Evolutionary conservation across 1,140 invertebrate species (phyloP).

Genomic region (Protaetia brevitarsis): DNA sequence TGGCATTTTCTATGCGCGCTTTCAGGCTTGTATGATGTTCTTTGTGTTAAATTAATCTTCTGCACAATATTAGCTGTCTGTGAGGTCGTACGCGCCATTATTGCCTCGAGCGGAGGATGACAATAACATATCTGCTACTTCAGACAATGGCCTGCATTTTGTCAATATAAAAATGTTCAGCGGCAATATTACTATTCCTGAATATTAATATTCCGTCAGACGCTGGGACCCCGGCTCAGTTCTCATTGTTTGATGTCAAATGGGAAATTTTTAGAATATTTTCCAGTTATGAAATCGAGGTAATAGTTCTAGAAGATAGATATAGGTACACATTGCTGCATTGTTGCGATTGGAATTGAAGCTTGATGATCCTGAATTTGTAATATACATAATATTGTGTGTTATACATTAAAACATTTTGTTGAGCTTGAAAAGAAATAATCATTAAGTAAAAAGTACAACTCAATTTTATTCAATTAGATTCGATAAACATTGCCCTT

Average conservation of each 20-base stretch:
- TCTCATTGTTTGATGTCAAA: background rate
- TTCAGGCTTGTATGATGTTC: constrained; percentile 22
- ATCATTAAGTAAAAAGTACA: too few species aligned
- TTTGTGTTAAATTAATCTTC: constrained; percentile 27
- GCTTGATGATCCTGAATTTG: too few species aligned
- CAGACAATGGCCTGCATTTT: constrained; percentile 21
- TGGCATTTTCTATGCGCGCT: constrained; percentile 22
- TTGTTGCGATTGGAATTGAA: too few species aligned
- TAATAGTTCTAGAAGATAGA: too few species aligned
- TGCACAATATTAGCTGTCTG: constrained; percentile 26
- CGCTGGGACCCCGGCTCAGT: background rate
- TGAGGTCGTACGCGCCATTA: constrained; percentile 24
- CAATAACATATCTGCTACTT: constrained; percentile 23
- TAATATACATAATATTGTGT: too few species aligned
- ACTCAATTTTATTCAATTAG: too few species aligned
- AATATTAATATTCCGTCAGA: constrained; percentile 23
- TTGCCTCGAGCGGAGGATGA: constrained; percentile 22
- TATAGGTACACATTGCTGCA: too few species aligned
- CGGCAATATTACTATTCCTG: constrained; percentile 17
- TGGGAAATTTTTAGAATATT: background rate
- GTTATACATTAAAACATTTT: too few species aligned
- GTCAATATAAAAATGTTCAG: constrained; percentile 19
- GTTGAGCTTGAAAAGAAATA: too few species aligned
- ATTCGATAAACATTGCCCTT: too few species aligned
- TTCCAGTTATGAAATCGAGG: background rate